Base-by-base conservation (phyloP, 2,888 invertebrate species). In the Torymus tubicola region DNA sequence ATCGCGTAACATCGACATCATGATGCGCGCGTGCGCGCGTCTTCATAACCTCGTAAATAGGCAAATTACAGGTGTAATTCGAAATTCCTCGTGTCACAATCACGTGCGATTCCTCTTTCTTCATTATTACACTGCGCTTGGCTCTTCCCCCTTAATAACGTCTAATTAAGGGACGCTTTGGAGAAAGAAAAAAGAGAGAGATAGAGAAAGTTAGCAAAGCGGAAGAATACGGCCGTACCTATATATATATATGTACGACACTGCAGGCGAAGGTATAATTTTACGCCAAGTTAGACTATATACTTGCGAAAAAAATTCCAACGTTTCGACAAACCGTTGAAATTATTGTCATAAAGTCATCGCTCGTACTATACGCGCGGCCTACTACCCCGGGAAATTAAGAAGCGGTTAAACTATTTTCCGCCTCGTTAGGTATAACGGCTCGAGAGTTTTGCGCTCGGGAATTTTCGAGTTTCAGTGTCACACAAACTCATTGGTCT, bases 141-240 rank as follows among this genome's bases (percentile, higher is more conserved):
- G 21, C 52, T 57, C 21, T 21, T 21, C 13, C 57, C n/a, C 16
- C 55, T 77, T 64, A 64, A 76, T 76, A 52, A 64, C 64, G 14
- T 16, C 70, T 52, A 71, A 78, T 78, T 71, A 78, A 78, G 58
- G 71, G 42, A 60, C 71, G 58, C 65, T 52, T 65, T 18, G 31
- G 21, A 21, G 21, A 2, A 2, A 21, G 21, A 21, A 2, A 21
- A 21, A 21, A 21, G 70, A 21, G 21, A 42, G 42, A 42, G 42
- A 42, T 5, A 42, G 5, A 16, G 78, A 78, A 78, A 78, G 78
- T 71, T 71, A 50, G 52, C 71, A 68, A 72, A 72, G 71, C 71
- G 71, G 71, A 72, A 72, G 57, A 52, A 18, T 42, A n/a, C 52
- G 8, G 31, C 16, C 65, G 50, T 24, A 21, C 50, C 13, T 12